Evolutionary conservation across 2,113 vertebrate species (phyloP), one percentile per base, ranked within the genome.

Genomic region (Podarcis cretensis): DNA sequence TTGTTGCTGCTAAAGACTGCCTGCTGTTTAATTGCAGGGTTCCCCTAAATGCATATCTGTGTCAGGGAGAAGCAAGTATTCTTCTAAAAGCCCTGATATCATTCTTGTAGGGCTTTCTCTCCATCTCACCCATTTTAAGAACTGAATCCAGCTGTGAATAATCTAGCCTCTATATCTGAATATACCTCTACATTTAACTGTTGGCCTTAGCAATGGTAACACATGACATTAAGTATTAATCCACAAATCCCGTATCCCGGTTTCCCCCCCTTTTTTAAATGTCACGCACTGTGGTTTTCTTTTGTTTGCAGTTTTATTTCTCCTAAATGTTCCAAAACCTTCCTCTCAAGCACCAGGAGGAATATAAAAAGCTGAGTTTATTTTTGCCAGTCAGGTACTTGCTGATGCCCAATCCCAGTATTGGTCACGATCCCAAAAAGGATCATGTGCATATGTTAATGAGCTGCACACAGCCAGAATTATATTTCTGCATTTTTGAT

Each of bases 171-270:
- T 82, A 25, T 30, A 82, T 37, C 6, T 35, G 16, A 35, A 37
- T 81, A 32, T 23, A 57, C n/a, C 6, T 79, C 12, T 32, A 21
- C 6, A 54, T 13, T 78, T 78, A 27, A 48, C 43, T 73, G n/a
- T 30, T 30, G 23, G 43, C 23, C 74, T 78, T 78, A 20, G 73
- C 35, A 75, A 18, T 16, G 85, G 10, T 84, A 74, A 81, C 2
- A 0, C 76, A 4, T 57, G 12, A 69, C 18, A 5, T 1, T 87
- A 68, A 86, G 69, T 16, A 16, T 27, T 43, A 12, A 43, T 77
- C 37, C 7, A 43, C 3, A 25, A 43, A 9, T 3, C 40, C 40
- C 20, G 0, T 48, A 23, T 48, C 43, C 40, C 37, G 37, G 37
- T 37, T 37, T 4, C 40, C 40, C 40, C 40, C 43, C 7, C 7